Evolutionary conservation across 2,113 vertebrate species (phyloP).

Genomic region (Callaeas wilsoni): DNA sequence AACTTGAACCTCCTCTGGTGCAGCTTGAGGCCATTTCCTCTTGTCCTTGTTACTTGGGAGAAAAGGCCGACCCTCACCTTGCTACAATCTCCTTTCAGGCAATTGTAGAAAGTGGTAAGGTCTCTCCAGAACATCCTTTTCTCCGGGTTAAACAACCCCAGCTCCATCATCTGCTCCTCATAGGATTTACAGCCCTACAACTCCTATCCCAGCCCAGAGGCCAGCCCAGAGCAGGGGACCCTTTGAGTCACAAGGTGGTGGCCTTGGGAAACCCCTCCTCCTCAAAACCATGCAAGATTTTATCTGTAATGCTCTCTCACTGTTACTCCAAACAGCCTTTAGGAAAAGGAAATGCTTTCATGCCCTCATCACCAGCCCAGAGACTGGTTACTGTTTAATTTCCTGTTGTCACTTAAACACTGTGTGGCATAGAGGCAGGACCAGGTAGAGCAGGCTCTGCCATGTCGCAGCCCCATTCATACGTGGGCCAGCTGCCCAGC

Average conservation of each 20-base stretch:
- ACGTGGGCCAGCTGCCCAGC: fast-evolving
- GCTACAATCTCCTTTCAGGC: background rate
- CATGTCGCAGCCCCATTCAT: background rate
- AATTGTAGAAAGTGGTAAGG: background rate
- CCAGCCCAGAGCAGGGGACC: background rate
- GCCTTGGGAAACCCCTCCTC: background rate
- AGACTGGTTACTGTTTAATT: background rate
- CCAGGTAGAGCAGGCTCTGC: background rate
- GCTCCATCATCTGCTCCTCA: background rate
- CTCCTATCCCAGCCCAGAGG: background rate
- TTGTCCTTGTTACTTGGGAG: background rate
- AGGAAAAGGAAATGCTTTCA: background rate
- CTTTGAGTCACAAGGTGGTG: fast-evolving
- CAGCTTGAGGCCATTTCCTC: background rate
- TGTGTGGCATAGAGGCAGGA: background rate
- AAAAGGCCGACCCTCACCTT: background rate
- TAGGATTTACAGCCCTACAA: background rate
- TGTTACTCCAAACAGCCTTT: background rate
- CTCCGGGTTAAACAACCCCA: background rate
- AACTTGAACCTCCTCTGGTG: background rate
- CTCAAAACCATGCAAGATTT: background rate
- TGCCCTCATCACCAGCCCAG: background rate
- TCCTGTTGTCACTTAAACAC: background rate
- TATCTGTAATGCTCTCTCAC: background rate
- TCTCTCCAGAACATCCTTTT: background rate